A percentile compares a stretch with the other conserved stretches of the same genome.
Evolutionary conservation across 2,888 invertebrate genomes (phyloP).

Genomic region (Tryphoninae sp.): DNA sequence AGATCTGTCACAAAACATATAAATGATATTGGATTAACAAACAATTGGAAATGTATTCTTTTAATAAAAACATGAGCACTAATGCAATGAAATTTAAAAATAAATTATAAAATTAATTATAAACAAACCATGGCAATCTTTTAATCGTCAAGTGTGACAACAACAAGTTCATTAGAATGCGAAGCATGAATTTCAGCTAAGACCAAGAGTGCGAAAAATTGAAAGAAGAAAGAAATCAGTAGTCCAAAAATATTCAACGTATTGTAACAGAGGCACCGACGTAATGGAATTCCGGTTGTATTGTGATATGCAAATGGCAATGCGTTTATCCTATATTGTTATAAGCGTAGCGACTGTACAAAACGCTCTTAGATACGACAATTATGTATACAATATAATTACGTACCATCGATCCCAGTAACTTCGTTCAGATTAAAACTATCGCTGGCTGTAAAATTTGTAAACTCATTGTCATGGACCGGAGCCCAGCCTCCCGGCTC

Average conservation of each 20-base stretch:
- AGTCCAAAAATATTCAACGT: slow-evolving; percentile 8
- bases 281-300: neutral
- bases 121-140: neutral
- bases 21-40: neutral
- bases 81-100: neutral
- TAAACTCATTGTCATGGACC: slow-evolving; percentile 78
- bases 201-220: neutral
- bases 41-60: too few relatives aligned
- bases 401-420: slow-evolving; percentile 87
- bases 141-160: neutral
- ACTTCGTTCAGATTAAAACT: slow-evolving; percentile 87
- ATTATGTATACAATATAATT: slow-evolving; percentile 47
- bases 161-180: neutral
- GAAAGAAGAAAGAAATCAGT: neutral
- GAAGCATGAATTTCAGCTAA: slow-evolving; percentile 5
- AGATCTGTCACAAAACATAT: slow-evolving; percentile 83
- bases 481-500: slow-evolving; percentile 76
- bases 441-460: slow-evolving; percentile 82
- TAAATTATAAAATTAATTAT: neutral
- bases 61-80: too few relatives aligned
- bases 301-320: slow-evolving; percentile 1
- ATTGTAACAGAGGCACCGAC: neutral
- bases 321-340: neutral
- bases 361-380: neutral
- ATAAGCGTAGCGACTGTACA: neutral